These are phyloP conservation scores for Pachypanchax playfairii DNA, from an alignment of 2,113 vertebrate genomes.

Conservation along the genomic window DNA sequence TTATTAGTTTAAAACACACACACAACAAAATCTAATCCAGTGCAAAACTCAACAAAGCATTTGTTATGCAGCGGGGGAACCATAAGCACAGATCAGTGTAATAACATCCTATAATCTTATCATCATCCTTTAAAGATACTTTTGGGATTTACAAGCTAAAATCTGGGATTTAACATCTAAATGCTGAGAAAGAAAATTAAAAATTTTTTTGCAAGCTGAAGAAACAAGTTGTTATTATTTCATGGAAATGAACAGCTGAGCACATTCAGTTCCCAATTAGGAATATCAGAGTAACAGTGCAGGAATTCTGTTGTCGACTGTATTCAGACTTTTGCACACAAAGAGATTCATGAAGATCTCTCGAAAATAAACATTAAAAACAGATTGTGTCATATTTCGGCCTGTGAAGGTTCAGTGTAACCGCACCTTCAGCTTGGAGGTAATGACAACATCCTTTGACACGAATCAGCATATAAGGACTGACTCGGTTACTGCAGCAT, in stretches of 20 bases:
- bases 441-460: conserved; percentile 76
- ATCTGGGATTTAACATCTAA: background rate
- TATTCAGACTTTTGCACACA: background rate
- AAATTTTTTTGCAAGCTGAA: background rate
- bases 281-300: conserved; percentile 3
- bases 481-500: conserved; percentile 65
- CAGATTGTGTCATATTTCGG: background rate
- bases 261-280: conserved; percentile 15
- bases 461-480: conserved; percentile 63
- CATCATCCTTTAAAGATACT: conserved; percentile 40
- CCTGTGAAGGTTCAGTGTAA: conserved; percentile 46
- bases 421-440: conserved; percentile 73
- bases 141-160: conserved; percentile 41
- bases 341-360: background rate
- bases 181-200: background rate
- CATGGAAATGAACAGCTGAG: conserved; percentile 9
- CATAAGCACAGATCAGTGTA: conserved; percentile 48
- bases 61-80: conserved; percentile 38
- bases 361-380: background rate
- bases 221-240: conserved; percentile 34
- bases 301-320: conserved; percentile 1
- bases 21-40: too few species aligned
- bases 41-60: background rate
- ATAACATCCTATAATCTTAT: conserved; percentile 50
- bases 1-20: too few species aligned